phyloP scores from a whole-genome alignment of 2,113 vertebrate species.

The Odocoileus virginianus region DNA sequence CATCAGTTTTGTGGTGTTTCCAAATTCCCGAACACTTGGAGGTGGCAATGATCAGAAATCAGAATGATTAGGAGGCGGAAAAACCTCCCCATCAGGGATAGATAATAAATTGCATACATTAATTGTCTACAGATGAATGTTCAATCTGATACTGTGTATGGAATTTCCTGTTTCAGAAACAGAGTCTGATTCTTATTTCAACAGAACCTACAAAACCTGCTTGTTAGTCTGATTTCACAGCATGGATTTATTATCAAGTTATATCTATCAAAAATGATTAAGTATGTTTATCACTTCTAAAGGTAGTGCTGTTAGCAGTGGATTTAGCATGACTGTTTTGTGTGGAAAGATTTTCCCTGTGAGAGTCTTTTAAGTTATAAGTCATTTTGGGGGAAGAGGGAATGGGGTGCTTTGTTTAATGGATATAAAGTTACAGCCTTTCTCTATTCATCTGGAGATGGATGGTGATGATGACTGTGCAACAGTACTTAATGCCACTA shows the following conservation, averaged over 20 bases:
- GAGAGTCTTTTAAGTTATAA: background rate
- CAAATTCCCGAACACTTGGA: background rate
- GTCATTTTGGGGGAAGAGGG: background rate
- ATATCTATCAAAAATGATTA: conserved; percentile 12
- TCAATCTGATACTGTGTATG: conserved; percentile 53
- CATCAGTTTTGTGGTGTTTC: background rate
- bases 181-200: conserved; percentile 28
- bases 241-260: conserved; percentile 55
- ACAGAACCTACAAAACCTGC: conserved; percentile 62
- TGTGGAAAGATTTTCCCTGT: background rate
- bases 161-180: conserved; percentile 65
- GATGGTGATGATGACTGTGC: background rate
- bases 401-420: background rate
- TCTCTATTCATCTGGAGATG: background rate
- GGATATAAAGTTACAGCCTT: background rate
- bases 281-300: conserved; percentile 26
- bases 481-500: background rate
- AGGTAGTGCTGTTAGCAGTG: background rate
- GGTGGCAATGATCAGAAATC: background rate
- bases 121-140: conserved; percentile 62
- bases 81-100: background rate
- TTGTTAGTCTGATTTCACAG: conserved; percentile 46
- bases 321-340: background rate
- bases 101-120: conserved; percentile 45
- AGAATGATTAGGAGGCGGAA: background rate